Conservation (phyloP, 2,888 invertebrate genomes). For the Asteroscopus sphinx region DNA sequence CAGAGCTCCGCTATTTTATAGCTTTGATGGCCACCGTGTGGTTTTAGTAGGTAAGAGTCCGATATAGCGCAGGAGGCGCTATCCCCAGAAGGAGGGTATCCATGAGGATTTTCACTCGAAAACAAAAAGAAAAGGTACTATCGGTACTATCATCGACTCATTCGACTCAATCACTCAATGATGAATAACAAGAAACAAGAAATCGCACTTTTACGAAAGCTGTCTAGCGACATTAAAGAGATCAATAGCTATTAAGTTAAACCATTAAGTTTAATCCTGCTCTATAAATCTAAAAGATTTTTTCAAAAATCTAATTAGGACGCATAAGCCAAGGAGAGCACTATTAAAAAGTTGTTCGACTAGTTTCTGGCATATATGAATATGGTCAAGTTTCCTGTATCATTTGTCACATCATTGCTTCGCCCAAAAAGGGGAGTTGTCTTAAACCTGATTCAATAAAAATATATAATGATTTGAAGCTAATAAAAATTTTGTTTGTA, state of each 20-base stretch:
- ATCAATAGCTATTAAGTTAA: too few relatives aligned
- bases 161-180: too few relatives aligned
- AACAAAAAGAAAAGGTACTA: too few relatives aligned
- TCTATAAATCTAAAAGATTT: constrained; percentile 6
- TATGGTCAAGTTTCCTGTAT: not conserved
- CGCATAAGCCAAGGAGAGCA: not conserved
- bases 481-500: constrained; percentile 2
- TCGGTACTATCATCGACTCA: too few relatives aligned
- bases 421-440: constrained; percentile 12
- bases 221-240: constrained; percentile 12
- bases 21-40: too few relatives aligned
- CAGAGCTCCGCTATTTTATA: too few relatives aligned
- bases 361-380: constrained; percentile 3
- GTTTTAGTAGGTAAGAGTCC: too few relatives aligned
- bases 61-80: too few relatives aligned
- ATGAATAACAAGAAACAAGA: not conserved
- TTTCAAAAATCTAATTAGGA: constrained; percentile 7
- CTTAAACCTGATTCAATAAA: constrained; percentile 16
- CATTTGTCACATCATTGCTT: constrained; percentile 14
- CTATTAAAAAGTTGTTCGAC: constrained; percentile 4
- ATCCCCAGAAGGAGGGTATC: too few relatives aligned
- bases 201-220: constrained; percentile 28
- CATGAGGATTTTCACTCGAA: too few relatives aligned
- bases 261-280: too few relatives aligned
- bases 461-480: not conserved